Base-by-base conservation (phyloP, 1,140 invertebrate genomes). In the Neodiprion lecontei region DNA sequence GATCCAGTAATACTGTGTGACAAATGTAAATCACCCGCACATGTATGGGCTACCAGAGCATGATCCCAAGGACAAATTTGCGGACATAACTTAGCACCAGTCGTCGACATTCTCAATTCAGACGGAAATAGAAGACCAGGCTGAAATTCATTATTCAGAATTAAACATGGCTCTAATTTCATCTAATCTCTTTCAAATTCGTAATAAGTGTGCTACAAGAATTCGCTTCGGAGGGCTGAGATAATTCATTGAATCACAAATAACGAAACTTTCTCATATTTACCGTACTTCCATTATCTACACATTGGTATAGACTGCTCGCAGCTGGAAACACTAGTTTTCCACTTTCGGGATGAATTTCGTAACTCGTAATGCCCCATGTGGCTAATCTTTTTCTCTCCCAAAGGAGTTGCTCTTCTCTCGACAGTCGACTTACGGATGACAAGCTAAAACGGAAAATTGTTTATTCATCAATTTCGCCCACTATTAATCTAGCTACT, bases 351-450 rank as follows among this genome's bases (percentile, higher is more conserved):
- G 91, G 90, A 82, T 97, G 95, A 67, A 97, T 89, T 83, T 98
- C 96, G 83, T 98, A 99, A 11, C 95, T 95, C 3, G 96, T 97
- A 69, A 99, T 98, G 21, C 98, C 98, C 92, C 96, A 97, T 1
- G 95, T 95, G 0, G 95, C 93, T 10, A 97, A 90, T 77, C 96
- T 89, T 88, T 98, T 97, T 71, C 97, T 89, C 85, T 99, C 97
- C 89, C 95, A 94, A 72, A 98, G 88, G 68, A 99, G 85, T 84
- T 97, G 96, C 84, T 98, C 96, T 86, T 98, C 97, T 75, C 94
- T 89, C 0, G 95, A 95, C 28, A 92, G 90, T 72, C 91, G 90
- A 79, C 90, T 92, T 9, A 82, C 81, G 73, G 87, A 86, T 49
- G 85, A 88, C 69, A 89, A 79, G 78, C 87, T 80, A 76, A 73